These are phyloP conservation scores for Xyliphius kryptos DNA, from an alignment of 2,113 vertebrate species.

Conservation along the genomic window DNA sequence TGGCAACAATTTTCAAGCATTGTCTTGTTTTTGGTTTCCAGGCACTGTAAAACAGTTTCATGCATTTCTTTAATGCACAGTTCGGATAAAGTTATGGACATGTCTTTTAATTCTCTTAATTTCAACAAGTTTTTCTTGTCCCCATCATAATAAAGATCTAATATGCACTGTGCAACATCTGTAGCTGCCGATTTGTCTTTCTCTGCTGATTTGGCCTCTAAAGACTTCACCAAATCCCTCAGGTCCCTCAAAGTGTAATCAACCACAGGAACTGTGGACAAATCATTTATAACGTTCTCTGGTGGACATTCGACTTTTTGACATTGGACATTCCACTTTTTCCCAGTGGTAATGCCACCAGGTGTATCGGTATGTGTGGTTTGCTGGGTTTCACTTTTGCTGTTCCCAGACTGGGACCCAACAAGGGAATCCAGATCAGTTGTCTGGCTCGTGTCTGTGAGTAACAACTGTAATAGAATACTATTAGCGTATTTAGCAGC, in stretches of 20 bases:
- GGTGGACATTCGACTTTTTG: too few species aligned
- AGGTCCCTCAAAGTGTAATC: conserved; percentile 21
- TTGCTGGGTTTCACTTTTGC: too few species aligned
- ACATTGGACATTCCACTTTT: too few species aligned
- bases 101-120: background rate
- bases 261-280: conserved; percentile 22
- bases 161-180: background rate
- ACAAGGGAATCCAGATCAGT: too few species aligned
- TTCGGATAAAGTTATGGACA: background rate
- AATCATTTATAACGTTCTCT: too few species aligned
- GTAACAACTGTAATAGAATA: too few species aligned
- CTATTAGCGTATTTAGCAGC: too few species aligned
- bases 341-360: too few species aligned
- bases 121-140: background rate
- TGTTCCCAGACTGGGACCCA: too few species aligned
- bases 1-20: background rate
- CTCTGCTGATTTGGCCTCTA: background rate
- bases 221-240: conserved; percentile 1
- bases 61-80: background rate
- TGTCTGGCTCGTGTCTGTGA: too few species aligned
- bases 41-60: conserved; percentile 10
- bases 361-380: too few species aligned
- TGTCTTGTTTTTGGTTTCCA: conserved; percentile 9
- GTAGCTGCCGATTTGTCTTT: background rate
- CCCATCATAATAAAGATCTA: conserved; percentile 32